phyloP scores from a whole-genome alignment of 2,797 vertebrate species.

The Anguilla pacifica region DNA sequence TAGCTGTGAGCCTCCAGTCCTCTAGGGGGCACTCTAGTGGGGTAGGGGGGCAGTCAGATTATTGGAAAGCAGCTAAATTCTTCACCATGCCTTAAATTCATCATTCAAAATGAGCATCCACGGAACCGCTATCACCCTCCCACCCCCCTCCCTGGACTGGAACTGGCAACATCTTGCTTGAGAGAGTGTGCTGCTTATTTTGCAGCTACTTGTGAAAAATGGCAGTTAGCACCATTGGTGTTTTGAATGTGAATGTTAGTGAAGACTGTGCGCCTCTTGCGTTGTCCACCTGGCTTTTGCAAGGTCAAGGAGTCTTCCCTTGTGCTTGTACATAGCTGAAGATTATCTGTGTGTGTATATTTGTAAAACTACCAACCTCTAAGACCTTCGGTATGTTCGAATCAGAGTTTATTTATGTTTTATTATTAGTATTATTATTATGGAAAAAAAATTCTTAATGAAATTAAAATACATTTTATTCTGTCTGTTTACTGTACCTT shows the following conservation, averaged over 20 bases:
- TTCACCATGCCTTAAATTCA: not conserved
- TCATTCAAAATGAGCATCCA: not conserved
- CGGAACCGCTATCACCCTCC: not conserved
- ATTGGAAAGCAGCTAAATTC: not conserved
- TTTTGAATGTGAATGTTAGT: not conserved
- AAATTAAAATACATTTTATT: constrained; percentile 7
- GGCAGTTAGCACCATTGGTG: not conserved
- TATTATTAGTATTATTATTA: not conserved
- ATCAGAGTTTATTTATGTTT: constrained; percentile 9
- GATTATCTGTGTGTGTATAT: constrained; percentile 3
- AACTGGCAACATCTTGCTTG: not conserved
- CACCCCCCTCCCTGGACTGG: not conserved
- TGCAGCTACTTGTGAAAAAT: not conserved
- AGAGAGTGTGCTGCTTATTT: not conserved
- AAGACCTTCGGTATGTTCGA: not conserved
- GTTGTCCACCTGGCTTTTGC: constrained; percentile 25
- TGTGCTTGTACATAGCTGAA: constrained; percentile 50
- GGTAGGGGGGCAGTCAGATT: not conserved
- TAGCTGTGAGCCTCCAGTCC: not conserved
- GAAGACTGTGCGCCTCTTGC: constrained; percentile 24
- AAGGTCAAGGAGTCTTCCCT: constrained; percentile 30
- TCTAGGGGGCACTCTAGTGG: not conserved
- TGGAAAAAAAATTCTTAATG: not conserved
- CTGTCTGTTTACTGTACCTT: not conserved
- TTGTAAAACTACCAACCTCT: not conserved